A percentile compares a stretch with the other conserved stretches of the same genome.
These are phyloP conservation scores for Micronycteris hirsuta DNA, from an alignment of 2,113 vertebrate species.

Conservation along the genomic window DNA sequence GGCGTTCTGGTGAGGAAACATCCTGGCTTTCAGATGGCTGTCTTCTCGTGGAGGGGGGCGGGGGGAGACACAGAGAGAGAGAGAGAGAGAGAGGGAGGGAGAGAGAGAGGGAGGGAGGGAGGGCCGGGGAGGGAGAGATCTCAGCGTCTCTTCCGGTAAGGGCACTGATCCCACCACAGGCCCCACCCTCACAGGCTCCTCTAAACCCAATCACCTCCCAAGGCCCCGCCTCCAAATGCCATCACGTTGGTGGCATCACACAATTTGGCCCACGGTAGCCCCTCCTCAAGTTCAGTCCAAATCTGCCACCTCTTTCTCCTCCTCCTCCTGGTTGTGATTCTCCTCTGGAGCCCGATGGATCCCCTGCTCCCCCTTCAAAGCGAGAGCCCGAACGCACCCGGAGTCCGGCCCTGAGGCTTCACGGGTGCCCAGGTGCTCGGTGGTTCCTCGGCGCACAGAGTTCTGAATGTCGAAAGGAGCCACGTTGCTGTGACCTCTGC, in stretches of 20 bases:
- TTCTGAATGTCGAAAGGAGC: background rate
- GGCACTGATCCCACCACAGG: background rate
- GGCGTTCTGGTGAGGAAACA: background rate
- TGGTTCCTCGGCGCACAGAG: background rate
- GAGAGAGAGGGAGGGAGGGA: too few relatives aligned
- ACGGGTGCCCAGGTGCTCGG: background rate
- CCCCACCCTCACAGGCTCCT: background rate
- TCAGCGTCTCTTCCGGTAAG: background rate
- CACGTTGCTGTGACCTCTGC: background rate
- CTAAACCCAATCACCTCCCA: background rate
- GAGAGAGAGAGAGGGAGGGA: background rate
- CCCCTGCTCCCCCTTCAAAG: background rate
- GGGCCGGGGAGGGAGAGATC: too few relatives aligned
- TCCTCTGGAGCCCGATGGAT: background rate
- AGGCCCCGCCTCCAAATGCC: background rate
- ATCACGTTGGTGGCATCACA: rapidly evolving
- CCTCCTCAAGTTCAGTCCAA: background rate
- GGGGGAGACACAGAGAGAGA: background rate
- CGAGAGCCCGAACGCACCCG: background rate
- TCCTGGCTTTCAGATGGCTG: background rate
- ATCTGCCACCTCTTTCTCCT: background rate
- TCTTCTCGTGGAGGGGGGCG: rapidly evolving
- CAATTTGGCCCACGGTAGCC: rapidly evolving
- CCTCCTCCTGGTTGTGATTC: background rate
- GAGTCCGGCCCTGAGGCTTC: background rate